A percentile compares a stretch with the other conserved stretches of the same genome.
Conservation (phyloP, 1,140 invertebrate species). For the Acyrthosiphon pisum region DNA sequence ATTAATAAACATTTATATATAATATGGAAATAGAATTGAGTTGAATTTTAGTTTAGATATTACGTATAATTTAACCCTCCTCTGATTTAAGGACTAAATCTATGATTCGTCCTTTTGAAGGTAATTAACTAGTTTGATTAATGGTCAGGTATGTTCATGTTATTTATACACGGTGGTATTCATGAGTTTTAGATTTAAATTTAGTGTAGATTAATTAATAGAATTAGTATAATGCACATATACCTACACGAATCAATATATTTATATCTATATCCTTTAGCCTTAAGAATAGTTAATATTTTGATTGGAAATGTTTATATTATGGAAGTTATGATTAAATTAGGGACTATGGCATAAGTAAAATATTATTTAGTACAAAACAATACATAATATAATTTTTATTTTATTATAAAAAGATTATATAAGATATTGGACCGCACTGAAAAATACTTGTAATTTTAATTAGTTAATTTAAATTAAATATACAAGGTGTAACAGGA, state of each 20-base stretch:
- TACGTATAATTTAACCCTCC: neutral
- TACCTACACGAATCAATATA: neutral
- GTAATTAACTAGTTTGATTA: neutral
- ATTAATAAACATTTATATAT: neutral
- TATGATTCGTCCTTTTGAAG: neutral
- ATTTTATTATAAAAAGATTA: neutral
- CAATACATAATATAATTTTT: neutral
- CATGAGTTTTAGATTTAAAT: constrained; percentile 10
- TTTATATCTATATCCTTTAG: neutral
- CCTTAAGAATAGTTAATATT: constrained; percentile 23
- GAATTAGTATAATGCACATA: neutral
- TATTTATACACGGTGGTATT: constrained; percentile 18
- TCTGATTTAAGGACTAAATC: neutral
- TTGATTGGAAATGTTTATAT: neutral
- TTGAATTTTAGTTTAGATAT: neutral
- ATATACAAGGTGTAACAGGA: neutral
- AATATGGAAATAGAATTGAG: neutral
- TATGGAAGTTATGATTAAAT: neutral
- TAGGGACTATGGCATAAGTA: neutral
- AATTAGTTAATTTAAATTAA: neutral
- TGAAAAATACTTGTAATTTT: neutral
- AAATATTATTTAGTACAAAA: neutral
- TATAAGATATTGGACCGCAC: neutral
- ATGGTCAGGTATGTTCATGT: neutral
- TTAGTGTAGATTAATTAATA: neutral